These are phyloP conservation scores for Pao palembangensis DNA, from an alignment of 2,113 vertebrate species.

Conservation along the genomic window DNA sequence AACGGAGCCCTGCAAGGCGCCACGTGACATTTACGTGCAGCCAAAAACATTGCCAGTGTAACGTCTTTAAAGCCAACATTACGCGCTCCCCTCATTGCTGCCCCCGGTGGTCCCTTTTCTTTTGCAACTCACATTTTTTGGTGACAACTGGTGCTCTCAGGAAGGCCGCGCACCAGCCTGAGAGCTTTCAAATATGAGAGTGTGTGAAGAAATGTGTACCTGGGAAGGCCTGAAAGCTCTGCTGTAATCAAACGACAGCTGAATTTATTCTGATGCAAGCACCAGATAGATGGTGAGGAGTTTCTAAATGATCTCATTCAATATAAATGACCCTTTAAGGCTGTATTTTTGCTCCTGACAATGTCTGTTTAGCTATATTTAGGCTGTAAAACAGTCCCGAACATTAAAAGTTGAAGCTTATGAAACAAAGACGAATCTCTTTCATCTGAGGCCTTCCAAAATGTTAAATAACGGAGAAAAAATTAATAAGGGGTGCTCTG, in stretches of 20 bases:
- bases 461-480: conserved; percentile 61
- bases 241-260: conserved; percentile 54
- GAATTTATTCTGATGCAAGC: conserved; percentile 29
- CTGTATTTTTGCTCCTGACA: no score
- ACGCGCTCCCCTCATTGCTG: conserved; percentile 31
- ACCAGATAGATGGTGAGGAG: conserved; percentile 16
- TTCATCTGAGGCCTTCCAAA: conserved; percentile 40
- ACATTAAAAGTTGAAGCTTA: conserved; percentile 34
- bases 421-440: conserved; percentile 44
- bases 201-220: conserved; percentile 19
- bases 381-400: conserved; percentile 13
- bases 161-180: conserved; percentile 32
- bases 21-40: no score
- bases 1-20: conserved; percentile 1
- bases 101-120: conserved; percentile 16
- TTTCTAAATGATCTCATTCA: conserved; percentile 41
- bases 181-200: conserved; percentile 33
- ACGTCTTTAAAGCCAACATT: conserved; percentile 53
- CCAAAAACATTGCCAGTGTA: no score
- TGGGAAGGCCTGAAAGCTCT: conserved; percentile 37
- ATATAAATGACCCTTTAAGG: conserved; percentile 14
- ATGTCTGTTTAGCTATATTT: background rate
- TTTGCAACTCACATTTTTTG: conserved; percentile 44
- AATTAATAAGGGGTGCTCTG: conserved; percentile 58
- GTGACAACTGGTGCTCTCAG: conserved; percentile 9